phyloP scores from a whole-genome alignment of 2,888 invertebrate genomes.

The Cepaea hortensis region DNA sequence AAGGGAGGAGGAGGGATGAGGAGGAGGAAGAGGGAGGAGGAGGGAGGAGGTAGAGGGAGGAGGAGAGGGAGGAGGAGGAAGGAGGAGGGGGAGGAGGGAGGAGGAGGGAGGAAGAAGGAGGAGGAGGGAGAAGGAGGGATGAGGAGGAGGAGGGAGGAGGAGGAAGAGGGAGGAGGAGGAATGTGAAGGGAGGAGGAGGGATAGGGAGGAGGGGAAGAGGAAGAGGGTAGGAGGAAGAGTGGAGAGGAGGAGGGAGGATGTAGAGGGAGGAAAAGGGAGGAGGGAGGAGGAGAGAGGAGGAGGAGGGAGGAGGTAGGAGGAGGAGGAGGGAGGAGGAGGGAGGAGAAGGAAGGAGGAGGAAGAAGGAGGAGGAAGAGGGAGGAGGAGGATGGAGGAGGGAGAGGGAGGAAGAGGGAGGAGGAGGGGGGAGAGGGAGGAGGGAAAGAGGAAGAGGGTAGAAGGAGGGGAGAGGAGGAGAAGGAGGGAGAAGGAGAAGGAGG shows the following conservation, averaged over 20 bases:
- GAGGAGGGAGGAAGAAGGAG: background rate
- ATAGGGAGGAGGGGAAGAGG: background rate
- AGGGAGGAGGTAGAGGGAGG: background rate
- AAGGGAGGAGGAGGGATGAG: slow-evolving; percentile 80
- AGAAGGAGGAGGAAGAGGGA: background rate
- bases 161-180: slow-evolving; percentile 78
- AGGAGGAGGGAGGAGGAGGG: background rate
- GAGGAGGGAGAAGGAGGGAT: too few relatives aligned
- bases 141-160: slow-evolving; percentile 74
- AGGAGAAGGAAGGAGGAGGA: background rate
- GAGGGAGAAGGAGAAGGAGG: too few relatives aligned
- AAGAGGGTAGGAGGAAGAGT: background rate
- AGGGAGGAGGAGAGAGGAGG: background rate
- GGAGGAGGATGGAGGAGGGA: background rate
- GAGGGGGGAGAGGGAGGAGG: slow-evolving; percentile 78
- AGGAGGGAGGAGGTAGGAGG: too few relatives aligned
- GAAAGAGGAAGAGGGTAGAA: slow-evolving; percentile 76
- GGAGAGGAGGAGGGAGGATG: background rate
- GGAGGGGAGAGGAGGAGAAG: background rate
- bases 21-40: slow-evolving; percentile 75
- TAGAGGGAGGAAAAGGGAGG: background rate
- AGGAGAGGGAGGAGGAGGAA: background rate
- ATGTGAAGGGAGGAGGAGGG: background rate
- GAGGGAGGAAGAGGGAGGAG: background rate
- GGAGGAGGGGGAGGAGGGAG: too few relatives aligned